Evolutionary conservation across 2,888 invertebrate species (phyloP).

Genomic region (Acholoe squamosa): DNA sequence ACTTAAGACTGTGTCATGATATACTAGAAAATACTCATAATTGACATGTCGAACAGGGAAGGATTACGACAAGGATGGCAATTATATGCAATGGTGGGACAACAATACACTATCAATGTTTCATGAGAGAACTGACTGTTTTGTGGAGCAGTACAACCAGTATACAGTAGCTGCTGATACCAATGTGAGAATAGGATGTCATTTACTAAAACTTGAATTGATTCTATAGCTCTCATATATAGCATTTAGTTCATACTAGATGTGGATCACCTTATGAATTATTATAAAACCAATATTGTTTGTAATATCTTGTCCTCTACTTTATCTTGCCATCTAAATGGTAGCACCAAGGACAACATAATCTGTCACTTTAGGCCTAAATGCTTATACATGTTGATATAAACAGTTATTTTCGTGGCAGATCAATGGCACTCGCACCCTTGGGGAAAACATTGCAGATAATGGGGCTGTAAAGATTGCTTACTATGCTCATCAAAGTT

Average conservation of each 20-base stretch:
- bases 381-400: too few species aligned
- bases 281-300: too few species aligned
- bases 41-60: background rate
- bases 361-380: too few species aligned
- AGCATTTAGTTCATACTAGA: too few species aligned
- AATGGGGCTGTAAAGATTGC: conserved; percentile 32
- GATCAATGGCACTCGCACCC: background rate
- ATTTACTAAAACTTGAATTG: too few species aligned
- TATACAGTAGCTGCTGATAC: background rate
- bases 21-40: too few species aligned
- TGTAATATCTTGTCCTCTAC: too few species aligned
- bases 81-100: conserved; percentile 33
- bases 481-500: conserved; percentile 42
- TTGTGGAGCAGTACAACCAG: conserved; percentile 37
- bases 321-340: too few species aligned
- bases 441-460: conserved; percentile 50
- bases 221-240: too few species aligned
- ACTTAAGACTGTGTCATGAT: too few species aligned
- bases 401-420: background rate
- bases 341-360: too few species aligned
- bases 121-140: conserved; percentile 19
- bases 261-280: too few species aligned
- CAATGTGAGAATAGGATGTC: background rate
- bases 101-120: background rate
- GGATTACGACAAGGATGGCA: conserved; percentile 44